Percentiles rank a stretch among this genome's conserved stretches.
These are phyloP conservation scores for Gasteruption jaculator DNA, from an alignment of 2,888 invertebrate species.

Conservation along the genomic window DNA sequence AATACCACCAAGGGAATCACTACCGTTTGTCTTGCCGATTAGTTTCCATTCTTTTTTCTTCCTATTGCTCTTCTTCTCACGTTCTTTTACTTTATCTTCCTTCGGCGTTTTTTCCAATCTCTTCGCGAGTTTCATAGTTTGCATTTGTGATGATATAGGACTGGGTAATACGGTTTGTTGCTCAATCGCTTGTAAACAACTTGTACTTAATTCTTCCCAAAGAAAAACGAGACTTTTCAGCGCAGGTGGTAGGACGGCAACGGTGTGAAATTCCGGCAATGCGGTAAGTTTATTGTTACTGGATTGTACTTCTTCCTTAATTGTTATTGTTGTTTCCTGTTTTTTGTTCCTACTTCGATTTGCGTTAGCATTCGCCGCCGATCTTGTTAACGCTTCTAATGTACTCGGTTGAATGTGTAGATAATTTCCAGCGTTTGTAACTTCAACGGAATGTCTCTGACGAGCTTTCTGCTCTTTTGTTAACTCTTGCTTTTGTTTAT, in stretches of 20 bases:
- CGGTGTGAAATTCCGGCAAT: conserved; percentile 57
- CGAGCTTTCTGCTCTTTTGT: conserved; percentile 62
- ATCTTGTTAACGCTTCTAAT: conserved; percentile 70
- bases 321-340: conserved; percentile 51
- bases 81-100: conserved; percentile 50
- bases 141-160: conserved; percentile 50
- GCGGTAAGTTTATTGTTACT: conserved; percentile 40
- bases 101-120: conserved; percentile 38
- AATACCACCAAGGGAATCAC: conserved; percentile 29
- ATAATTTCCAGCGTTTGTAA: conserved; percentile 66
- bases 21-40: conserved; percentile 26
- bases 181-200: conserved; percentile 63
- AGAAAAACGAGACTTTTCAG: conserved; percentile 80
- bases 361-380: conserved; percentile 74
- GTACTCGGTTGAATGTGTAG: conserved; percentile 76
- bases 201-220: conserved; percentile 81
- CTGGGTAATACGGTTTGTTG: conserved; percentile 61
- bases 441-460: conserved; percentile 87
- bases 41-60: conserved; percentile 60
- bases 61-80: conserved; percentile 55
- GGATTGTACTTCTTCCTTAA: conserved; percentile 56
- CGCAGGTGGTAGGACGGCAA: conserved; percentile 80
- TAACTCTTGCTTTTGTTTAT: conserved; percentile 53
- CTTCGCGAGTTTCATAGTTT: conserved; percentile 31
- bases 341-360: conserved; percentile 64